These are phyloP conservation scores for Plebejus anna DNA, from an alignment of 2,888 invertebrate genomes.

Conservation along the genomic window DNA sequence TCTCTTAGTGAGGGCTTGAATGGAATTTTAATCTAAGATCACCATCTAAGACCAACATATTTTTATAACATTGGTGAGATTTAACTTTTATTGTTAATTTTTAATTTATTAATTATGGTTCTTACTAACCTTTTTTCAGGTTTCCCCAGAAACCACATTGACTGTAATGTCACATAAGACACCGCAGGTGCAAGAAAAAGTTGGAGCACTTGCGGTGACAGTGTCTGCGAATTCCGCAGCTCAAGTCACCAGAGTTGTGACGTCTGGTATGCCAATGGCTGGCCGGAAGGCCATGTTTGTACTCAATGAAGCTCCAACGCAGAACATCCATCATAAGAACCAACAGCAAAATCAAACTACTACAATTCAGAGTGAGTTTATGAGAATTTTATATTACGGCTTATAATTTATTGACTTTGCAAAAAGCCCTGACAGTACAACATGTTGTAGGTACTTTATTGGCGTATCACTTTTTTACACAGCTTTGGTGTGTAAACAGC, in stretches of 20 bases:
- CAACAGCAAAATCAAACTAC: constrained; percentile 74
- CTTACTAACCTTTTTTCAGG: constrained; percentile 49
- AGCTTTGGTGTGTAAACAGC: too few relatives aligned
- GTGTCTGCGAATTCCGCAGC: constrained; percentile 64
- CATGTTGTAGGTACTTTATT: too few relatives aligned
- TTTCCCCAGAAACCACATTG: constrained; percentile 73
- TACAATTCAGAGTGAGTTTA: constrained; percentile 69
- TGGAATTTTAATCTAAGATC: too few relatives aligned
- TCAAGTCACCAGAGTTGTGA: constrained; percentile 68
- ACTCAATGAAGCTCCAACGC: constrained; percentile 67
- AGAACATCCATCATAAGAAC: constrained; percentile 43
- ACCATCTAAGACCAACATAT: too few relatives aligned
- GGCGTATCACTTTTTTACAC: too few relatives aligned
- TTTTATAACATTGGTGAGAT: neutral
- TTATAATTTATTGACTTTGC: too few relatives aligned
- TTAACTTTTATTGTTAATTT: neutral
- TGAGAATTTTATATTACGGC: neutral
- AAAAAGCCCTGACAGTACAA: too few relatives aligned
- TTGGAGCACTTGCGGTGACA: constrained; percentile 65
- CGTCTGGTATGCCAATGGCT: constrained; percentile 60
- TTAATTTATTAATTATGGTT: neutral
- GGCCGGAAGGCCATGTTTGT: constrained; percentile 72
- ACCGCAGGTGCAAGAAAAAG: constrained; percentile 75
- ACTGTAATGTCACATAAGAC: constrained; percentile 76
- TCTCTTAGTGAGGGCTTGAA: too few relatives aligned